Evolutionary conservation across 2,888 invertebrate genomes (phyloP), one percentile per base, ranked within the genome.

Genomic region (Lasioglossum villosulum): DNA sequence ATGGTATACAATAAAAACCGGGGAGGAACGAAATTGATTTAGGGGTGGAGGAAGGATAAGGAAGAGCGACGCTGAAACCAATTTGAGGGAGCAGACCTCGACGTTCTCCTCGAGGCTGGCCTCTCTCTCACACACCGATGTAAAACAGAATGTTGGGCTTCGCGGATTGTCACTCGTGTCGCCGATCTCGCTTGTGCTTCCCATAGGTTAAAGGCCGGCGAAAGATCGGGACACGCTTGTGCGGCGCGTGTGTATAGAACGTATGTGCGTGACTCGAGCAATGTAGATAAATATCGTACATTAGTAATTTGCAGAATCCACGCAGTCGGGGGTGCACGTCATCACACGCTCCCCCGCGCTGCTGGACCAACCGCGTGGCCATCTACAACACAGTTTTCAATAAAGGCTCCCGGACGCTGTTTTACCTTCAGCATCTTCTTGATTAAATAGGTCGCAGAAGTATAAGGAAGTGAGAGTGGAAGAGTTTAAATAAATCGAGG

Each of bases 201-300:
- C 45, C 34, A 45, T 66, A 72, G 88, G 79, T 83, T 83, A 82
- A 83, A 74, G 88, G 70, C 81, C 80, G 78, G 71, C 56, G 56
- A 37, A 12, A 3, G 75, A 82, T 84, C 82, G 82, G 48, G 80
- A 83, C 70, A 79, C 84, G 85, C 79, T 85, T 86, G 87, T 87
- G 83, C 87, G 86, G 83, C 83, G 87, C 85, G 86, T 85, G 82
- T 91, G 84, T 90, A 87, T 86, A 87, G 88, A 63, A 85, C 80
- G 86, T 91, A 89, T 86, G 79, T 87, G 87, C 88, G 87, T 87
- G 89, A 86, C 74, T 87, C 84, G 86, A 91, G 88, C 83, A 87
- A 89, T 91, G 90, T 91, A 91, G 91, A 91, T 91, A 91, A 91
- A 78, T 86, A 91, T 90, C 78, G 82, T 90, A 83, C 71, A 76